Evolutionary conservation across 2,797 vertebrate genomes (phyloP), one percentile per base, ranked within the genome.

Genomic region (Thripadectes ignobilis): DNA sequence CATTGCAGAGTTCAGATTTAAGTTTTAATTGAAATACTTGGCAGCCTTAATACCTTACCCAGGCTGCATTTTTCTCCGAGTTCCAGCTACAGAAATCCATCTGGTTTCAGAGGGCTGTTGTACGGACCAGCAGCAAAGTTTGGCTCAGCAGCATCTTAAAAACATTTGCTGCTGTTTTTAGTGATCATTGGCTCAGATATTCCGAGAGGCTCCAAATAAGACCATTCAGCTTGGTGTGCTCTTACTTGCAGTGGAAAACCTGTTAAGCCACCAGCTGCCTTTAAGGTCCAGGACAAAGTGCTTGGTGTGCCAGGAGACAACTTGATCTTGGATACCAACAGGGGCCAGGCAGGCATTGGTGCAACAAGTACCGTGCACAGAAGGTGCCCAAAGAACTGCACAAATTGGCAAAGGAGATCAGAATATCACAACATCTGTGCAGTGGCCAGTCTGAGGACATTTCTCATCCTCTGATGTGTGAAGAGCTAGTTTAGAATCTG

Each of bases 11-110:
- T 71, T 92, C 77, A 85, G 41, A 82, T 71, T 92, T 88, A 81
- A 89, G 63, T 82, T 92, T 88, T 82, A 95, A 95, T 19, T 97
- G 27, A 96, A 94, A 92, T 54, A 92, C 63, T 62, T 65, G 43
- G 51, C 88, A 90, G 49, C 52, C 77, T 69, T 62, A 68, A 86
- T 48, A 41, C 43, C 21, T 83, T 18, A 26, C 23, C 21, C 54
- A 65, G 54, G 46, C 71, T 87, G 49, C 75, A 48, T 79, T 95
- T 67, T 90, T 14, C 49, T 43, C 14, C 0, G 9, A 3, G 5
- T 27, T 87, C 41, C 55, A 74, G 49, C 55, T 27, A 57, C 24
- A 58, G 57, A 84, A 85, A 84, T 21, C 59, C 63, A 73, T 32
- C 3, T 0, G 57, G 63, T 66, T 76, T 83, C 58, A 57, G 21